A percentile compares a stretch with the other conserved stretches of the same genome.
phyloP scores from a whole-genome alignment of 2,113 vertebrate species.

The Oxyruncus cristatus region DNA sequence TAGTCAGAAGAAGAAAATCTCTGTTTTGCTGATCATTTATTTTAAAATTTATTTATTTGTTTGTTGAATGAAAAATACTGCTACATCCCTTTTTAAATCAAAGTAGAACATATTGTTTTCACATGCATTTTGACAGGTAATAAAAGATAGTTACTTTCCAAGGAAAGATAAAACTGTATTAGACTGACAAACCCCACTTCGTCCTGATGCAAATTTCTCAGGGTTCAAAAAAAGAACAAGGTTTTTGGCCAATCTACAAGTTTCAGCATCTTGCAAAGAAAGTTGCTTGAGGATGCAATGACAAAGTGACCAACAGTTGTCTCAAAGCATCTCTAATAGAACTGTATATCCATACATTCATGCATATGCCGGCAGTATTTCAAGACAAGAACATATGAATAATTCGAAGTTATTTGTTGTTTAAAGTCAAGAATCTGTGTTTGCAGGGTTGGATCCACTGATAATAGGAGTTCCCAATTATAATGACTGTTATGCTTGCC shows the following conservation, averaged over 20 bases:
- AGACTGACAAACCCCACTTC: background rate
- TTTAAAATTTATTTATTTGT: background rate
- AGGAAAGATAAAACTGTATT: background rate
- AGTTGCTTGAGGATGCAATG: background rate
- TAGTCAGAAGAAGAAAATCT: background rate
- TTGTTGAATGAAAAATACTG: background rate
- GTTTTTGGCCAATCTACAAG: background rate
- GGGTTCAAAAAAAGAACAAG: background rate
- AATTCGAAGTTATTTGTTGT: background rate
- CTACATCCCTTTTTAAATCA: background rate
- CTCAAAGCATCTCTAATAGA: background rate
- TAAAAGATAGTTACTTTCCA: background rate
- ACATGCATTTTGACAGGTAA: background rate
- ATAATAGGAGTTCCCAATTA: background rate
- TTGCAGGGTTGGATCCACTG: background rate
- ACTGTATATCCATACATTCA: background rate
- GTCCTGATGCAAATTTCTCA: background rate
- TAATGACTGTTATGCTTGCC: background rate
- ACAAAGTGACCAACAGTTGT: background rate
- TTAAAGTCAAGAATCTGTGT: background rate
- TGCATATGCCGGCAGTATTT: background rate
- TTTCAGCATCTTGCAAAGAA: background rate
- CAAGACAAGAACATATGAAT: background rate
- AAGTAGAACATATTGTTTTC: background rate
- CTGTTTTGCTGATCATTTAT: background rate